phyloP scores from a whole-genome alignment of 2,888 invertebrate species.

The Dione juno region DNA sequence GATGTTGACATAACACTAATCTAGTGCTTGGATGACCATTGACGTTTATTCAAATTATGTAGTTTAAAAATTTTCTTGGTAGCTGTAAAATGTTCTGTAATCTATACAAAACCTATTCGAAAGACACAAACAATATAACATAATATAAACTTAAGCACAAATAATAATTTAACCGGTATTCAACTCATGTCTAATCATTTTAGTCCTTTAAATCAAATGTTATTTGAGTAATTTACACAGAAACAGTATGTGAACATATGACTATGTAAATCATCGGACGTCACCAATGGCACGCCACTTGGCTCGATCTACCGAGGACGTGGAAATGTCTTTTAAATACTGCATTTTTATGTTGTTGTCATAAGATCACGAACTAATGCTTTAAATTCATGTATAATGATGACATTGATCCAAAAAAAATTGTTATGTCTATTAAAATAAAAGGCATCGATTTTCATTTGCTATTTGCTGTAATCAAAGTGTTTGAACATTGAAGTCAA shows the following conservation, averaged over 20 bases:
- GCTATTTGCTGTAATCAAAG: no score
- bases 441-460: no score
- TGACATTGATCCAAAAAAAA: no score
- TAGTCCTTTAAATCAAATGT: no score
- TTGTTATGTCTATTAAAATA: no score
- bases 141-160: slow-evolving; percentile 25
- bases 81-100: slow-evolving; percentile 25
- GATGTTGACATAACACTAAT: slow-evolving; percentile 28
- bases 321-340: no score
- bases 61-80: slow-evolving; percentile 31
- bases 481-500: no score
- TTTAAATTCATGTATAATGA: neutral
- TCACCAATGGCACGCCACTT: no score
- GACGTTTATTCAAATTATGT: slow-evolving; percentile 25
- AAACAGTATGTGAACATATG: neutral
- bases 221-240: neutral
- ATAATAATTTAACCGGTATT: slow-evolving; percentile 19
- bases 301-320: no score
- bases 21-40: slow-evolving; percentile 39
- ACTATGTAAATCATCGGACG: no score
- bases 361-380: neutral
- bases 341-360: neutral
- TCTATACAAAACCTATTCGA: slow-evolving; percentile 6
- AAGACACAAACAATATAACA: neutral
- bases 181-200: slow-evolving; percentile 28